Base-by-base conservation (phyloP, 2,888 invertebrate genomes). In the Catotricha subobsoleta region DNA sequence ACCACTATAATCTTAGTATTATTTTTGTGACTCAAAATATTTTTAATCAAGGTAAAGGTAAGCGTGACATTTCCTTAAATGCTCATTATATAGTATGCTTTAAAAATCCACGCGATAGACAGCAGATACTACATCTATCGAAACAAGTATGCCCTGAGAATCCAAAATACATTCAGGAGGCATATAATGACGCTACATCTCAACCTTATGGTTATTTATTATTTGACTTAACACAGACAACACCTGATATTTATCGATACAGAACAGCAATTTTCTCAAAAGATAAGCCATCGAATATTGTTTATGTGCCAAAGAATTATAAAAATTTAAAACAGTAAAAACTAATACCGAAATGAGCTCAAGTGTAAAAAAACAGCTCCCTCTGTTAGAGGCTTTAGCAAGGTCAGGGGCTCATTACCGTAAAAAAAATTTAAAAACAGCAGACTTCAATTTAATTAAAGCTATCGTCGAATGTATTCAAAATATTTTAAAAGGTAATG, bases 181-280 rank as follows among this genome's bases (percentile, higher is more conserved):
- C 30, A 9, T 31, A 29, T 31, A 23, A 31, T 20, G 39, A 30
- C 30, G 39, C 39, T 10, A 39, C 30, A 3, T 2, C 7, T 8
- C 12, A n/a, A 21, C 39, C 39, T 4, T 39, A 19, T n/a, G 39
- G 31, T 29, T 39, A 39, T 30, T 29, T 39, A 23, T 3, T 39
- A 9, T 30, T 39, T 29, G 39, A 39, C 12, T 23, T 39, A 13
- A 39, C 29, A 9, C 39, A 30, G 29, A 21, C 39, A 31, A 39
- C 39, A 39, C 39, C 31, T 8, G 39, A 39, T 39, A 13, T 29
- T 18, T 16, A 19, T 15, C 21, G 39, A 8, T 39, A 31, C 19
- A 9, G 39, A 2, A 39, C 39, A 21, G 15, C 20, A 9, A 31
- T 39, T n/a, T 39, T 29, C 19, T 12, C 28, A 3, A 18, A 25